Evolutionary conservation across 1,140 invertebrate genomes (phyloP).

Genomic region (Anoplolepis gracilipes): DNA sequence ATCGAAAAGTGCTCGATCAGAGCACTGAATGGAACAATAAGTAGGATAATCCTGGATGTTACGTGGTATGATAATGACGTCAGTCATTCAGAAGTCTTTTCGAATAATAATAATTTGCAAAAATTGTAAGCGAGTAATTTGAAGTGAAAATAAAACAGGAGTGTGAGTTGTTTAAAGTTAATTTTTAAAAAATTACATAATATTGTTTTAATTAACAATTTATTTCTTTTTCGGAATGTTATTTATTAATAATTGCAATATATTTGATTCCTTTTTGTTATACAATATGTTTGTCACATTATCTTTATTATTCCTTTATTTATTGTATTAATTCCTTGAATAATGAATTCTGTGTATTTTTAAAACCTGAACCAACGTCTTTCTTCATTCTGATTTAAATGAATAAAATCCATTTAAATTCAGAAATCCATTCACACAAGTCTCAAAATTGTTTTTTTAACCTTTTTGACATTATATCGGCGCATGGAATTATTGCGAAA

Average conservation of each 20-base stretch:
- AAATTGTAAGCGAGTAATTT: background rate
- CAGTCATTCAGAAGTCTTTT: background rate
- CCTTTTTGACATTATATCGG: background rate
- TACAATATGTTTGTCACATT: background rate
- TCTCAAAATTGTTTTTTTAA: background rate
- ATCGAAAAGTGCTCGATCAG: background rate
- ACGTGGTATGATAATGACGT: background rate
- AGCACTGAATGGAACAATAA: background rate
- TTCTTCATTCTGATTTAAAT: background rate
- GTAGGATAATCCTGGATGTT: slow-evolving; percentile 10
- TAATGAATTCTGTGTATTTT: slow-evolving; percentile 2
- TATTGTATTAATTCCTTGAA: background rate
- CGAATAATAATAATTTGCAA: background rate
- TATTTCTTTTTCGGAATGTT: too few species aligned
- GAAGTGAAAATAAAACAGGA: background rate
- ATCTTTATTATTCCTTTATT: background rate
- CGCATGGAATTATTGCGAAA: background rate
- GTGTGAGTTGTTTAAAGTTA: background rate
- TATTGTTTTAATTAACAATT: too few species aligned
- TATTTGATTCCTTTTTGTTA: background rate
- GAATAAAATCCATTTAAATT: slow-evolving; percentile 25
- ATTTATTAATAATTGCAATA: background rate
- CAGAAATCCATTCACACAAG: slow-evolving; percentile 12
- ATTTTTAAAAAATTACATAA: too few species aligned
- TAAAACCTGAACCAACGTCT: background rate